Base-by-base conservation (phyloP, 2,113 vertebrate species). In the Ceratotherium simum region DNA sequence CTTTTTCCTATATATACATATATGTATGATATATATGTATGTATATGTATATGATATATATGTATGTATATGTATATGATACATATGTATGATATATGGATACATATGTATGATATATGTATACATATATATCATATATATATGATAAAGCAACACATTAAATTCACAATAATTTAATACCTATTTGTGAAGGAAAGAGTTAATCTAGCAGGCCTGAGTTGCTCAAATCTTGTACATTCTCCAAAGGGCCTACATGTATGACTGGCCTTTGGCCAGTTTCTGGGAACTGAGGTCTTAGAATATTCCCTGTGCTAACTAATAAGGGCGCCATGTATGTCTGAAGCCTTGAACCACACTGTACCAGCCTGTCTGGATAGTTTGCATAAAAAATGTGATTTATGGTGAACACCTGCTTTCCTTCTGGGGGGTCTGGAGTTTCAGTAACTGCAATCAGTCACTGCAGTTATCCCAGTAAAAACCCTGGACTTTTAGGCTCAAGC, bases 351-450 rank as follows among this genome's bases (percentile, higher is more conserved):
- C 31, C 27, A 65, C 60, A 36, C 56, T 87, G 31, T 91, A 95
- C 84, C 31, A 94, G 64, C 20, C 33, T 94, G 42, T 79, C 17
- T 80, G 62, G 62, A 72, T 36, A 72, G 12, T 36, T 62, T 93
- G 20, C 54, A 65, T 65, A 94, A 92, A 92, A 92, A 81, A 62
- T 73, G 39, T 95, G 56, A 93, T 82, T 96, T 95, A 88, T 72
- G 78, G 56, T 72, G 42, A 87, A 94, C 48, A 33, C 11, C 25
- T 86, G 72, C 29, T 81, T 97, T 93, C 46, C 48, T 93, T 78
- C 62, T 51, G 17, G 25, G 62, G 13, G 21, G 48, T 58, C 29
- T 93, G n/a, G 17, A 92, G 17, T 97, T 93, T 86, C 11, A 29
- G 17, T 94, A 84, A 92, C 62, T 94, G 39, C 29, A 91, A 31